Evolutionary conservation across 2,888 invertebrate genomes (phyloP), one percentile per base, ranked within the genome.

Genomic region (Ernsta delagoae): DNA sequence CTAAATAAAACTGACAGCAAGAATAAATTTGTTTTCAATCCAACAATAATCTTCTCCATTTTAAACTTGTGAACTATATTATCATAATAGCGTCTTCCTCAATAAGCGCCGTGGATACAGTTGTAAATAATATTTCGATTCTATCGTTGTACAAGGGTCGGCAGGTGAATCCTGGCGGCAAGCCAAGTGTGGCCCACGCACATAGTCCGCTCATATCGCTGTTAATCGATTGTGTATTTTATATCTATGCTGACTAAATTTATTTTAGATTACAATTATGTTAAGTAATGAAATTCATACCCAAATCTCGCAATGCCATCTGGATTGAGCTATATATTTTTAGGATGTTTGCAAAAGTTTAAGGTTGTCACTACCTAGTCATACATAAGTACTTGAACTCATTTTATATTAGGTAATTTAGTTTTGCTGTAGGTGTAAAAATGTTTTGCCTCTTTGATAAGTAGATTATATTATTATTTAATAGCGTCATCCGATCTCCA

Each of bases 141-240:
- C 89, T 89, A 89, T 88, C 87, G 82, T 85, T 84, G 67, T 84
- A 89, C 86, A 87, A 88, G 90, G 89, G 88, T 86, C 89, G 84
- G 85, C 92, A 92, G 92, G 92, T 92, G 88, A 90, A 82, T 81
- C 78, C 83, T 91, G 92, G 92, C 86, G n/a, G 31, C 1, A 54
- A 59, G 88, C 92, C 92, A 92, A 83, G 77, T 78, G 61, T 77
- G 72, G 79, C 91, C 90, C 86, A 90, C 90, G 89, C 90, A 83
- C 78, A 81, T 75, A 76, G 79, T 71, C 83, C 83, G 81, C 81
- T 81, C 81, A 82, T 81, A 36, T 41, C 48, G 12, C 31, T 7
- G 62, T 75, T 72, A 69, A 73, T 79, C 57, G 53, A 74, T 70
- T 70, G 34, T 80, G 75, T 77, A 77, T 75, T 76, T 77, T 85